Evolutionary conservation across 2,797 vertebrate species (phyloP).

Genomic region (Eurystomus glaucurus): DNA sequence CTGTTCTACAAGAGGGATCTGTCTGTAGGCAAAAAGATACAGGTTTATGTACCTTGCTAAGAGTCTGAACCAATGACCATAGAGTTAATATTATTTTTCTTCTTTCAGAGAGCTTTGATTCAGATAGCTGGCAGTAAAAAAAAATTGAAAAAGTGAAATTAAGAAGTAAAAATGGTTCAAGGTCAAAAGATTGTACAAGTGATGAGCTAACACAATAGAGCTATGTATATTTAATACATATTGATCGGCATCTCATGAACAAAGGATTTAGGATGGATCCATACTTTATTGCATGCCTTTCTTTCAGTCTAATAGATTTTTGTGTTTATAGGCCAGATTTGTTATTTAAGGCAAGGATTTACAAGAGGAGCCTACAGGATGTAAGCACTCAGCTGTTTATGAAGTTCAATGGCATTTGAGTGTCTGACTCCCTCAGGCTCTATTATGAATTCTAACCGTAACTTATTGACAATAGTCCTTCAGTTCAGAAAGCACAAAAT

Average conservation of each 20-base stretch:
- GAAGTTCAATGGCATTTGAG: conserved; percentile 66
- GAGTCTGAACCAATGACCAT: neutral
- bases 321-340: conserved; percentile 38
- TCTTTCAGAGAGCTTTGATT: neutral
- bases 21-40: neutral
- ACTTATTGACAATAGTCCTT: conserved; percentile 42
- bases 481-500: conserved; percentile 58
- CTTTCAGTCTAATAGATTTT: conserved; percentile 38
- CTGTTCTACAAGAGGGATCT: neutral
- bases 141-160: neutral
- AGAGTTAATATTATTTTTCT: neutral
- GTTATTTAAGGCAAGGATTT: conserved; percentile 48
- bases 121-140: neutral
- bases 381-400: conserved; percentile 46
- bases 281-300: conserved; percentile 51
- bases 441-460: neutral
- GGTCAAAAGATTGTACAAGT: conserved; percentile 37
- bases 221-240: neutral
- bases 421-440: conserved; percentile 41
- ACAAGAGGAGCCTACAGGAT: conserved; percentile 18
- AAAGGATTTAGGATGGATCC: conserved; percentile 55
- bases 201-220: neutral
- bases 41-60: neutral
- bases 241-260: conserved; percentile 36
- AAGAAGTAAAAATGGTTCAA: conserved; percentile 21